Percentiles rank a stretch among this genome's conserved stretches.
These are phyloP conservation scores for Brachionus asplanchnoidis DNA, from an alignment of 1,140 invertebrate genomes.

Conservation along the genomic window DNA sequence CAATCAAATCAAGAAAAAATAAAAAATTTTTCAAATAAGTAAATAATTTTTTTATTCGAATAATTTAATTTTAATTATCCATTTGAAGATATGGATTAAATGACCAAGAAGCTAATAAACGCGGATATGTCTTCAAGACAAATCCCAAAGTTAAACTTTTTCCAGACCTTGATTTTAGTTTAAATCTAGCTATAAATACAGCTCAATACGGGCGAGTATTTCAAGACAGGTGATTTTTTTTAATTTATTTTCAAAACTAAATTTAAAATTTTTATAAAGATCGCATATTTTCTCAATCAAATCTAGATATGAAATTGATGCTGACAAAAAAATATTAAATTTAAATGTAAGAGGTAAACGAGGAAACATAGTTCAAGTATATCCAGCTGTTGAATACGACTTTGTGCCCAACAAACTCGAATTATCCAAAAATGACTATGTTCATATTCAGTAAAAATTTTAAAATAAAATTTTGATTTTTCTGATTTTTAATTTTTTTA, in stretches of 20 bases:
- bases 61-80: constrained; percentile 10
- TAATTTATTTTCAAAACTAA: not conserved
- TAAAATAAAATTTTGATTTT: constrained; percentile 44
- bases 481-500: constrained; percentile 51
- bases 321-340: constrained; percentile 22
- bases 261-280: not conserved
- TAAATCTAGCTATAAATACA: constrained; percentile 53
- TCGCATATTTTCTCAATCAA: not conserved
- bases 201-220: constrained; percentile 54
- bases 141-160: constrained; percentile 53
- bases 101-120: constrained; percentile 43
- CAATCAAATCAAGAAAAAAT: constrained; percentile 44
- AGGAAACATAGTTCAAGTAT: constrained; percentile 44
- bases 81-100: not conserved
- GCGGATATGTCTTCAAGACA: constrained; percentile 53
- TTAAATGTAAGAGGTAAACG: constrained; percentile 41
- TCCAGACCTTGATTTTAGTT: constrained; percentile 46
- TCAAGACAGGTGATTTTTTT: constrained; percentile 49
- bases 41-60: constrained; percentile 44
- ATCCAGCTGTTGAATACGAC: constrained; percentile 54
- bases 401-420: constrained; percentile 47
- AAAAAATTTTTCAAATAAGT: not conserved
- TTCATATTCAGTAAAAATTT: constrained; percentile 51
- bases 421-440: constrained; percentile 47
- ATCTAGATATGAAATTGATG: not conserved